Evolutionary conservation across 2,888 invertebrate genomes (phyloP), one percentile per base, ranked within the genome.

Genomic region (Tetheella fluctuosa): DNA sequence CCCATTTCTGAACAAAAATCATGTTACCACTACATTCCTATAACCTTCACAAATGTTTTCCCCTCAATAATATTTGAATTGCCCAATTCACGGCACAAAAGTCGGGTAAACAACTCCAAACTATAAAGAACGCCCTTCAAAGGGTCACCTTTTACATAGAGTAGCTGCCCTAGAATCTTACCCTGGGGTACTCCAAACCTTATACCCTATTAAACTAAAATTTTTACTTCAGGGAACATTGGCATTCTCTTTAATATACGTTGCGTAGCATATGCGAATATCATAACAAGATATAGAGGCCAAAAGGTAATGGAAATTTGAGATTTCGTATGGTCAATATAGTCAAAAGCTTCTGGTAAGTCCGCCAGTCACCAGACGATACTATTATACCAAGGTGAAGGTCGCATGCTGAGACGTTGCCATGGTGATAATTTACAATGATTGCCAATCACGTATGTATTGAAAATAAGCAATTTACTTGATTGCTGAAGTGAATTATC

Each of bases 381-480:
- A 71, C 73, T 72, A 80, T 83, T 81, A 79, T 62, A 69, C 70
- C 81, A 85, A 86, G 88, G 86, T 87, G 86, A 90, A 89, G 88
- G 87, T 79, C 77, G 71, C 69, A 70, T 67, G 69, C 71, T 70
- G 78, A 61, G 79, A 64, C 65, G 84, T 87, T 80, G 71, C 87
- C 73, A 85, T 84, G 78, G 84, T 69, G 73, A 80, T 77, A 69
- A 81, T 75, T 62, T 64, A 61, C 64, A 55, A 70, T 79, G 71
- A 85, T 77, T 76, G 69, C 69, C 70, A 83, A 86, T 88, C 82
- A 81, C 72, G 58, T 59, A 61, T 62, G 71, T 80, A 84, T 83
- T 83, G 71, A 81, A 68, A 71, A 54, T 23, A 34, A 34, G 34
- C 34, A 55, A 55, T 55, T 55, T 34, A 54, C 28, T 1, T 54